Conservation (phyloP, 2,888 invertebrate species). For the Harmothoe impar region DNA sequence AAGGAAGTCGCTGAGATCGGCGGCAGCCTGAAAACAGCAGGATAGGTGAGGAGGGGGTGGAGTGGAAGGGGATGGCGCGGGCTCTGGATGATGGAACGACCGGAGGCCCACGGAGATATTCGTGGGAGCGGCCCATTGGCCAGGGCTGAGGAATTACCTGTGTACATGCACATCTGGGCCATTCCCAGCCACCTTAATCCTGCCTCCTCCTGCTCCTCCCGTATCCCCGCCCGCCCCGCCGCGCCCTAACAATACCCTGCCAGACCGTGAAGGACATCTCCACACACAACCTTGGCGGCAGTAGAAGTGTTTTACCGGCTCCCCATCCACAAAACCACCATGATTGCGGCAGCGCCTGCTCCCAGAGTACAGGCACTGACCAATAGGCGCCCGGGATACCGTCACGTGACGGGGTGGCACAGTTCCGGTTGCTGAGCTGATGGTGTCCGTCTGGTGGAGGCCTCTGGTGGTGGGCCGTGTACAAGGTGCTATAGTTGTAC, state of each 20-base stretch:
- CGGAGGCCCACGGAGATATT: not conserved
- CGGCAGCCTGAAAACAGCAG: not conserved
- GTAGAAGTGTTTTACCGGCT: too few species aligned
- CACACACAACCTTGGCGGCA: too few species aligned
- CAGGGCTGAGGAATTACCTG: constrained; percentile 13
- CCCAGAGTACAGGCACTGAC: too few species aligned
- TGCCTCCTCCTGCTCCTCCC: not conserved
- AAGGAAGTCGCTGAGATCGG: constrained; percentile 4
- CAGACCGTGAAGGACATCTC: not conserved
- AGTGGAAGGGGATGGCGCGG: not conserved
- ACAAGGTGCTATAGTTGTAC: too few species aligned
- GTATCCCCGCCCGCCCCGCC: not conserved
- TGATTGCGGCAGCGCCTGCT: too few species aligned
- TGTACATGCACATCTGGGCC: constrained; percentile 58
- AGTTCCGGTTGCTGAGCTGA: too few species aligned
- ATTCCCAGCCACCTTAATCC: constrained; percentile 39
- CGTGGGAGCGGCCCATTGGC: constrained; percentile 13
- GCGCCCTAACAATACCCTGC: not conserved
- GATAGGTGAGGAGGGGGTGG: not conserved
- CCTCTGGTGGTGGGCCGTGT: too few species aligned
- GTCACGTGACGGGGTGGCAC: too few species aligned
- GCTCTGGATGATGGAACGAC: not conserved
- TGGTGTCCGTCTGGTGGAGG: too few species aligned
- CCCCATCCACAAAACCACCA: too few species aligned
- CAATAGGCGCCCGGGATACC: too few species aligned